Evolutionary conservation across 2,888 invertebrate genomes (phyloP).

Genomic region (Callyntrura sp.): DNA sequence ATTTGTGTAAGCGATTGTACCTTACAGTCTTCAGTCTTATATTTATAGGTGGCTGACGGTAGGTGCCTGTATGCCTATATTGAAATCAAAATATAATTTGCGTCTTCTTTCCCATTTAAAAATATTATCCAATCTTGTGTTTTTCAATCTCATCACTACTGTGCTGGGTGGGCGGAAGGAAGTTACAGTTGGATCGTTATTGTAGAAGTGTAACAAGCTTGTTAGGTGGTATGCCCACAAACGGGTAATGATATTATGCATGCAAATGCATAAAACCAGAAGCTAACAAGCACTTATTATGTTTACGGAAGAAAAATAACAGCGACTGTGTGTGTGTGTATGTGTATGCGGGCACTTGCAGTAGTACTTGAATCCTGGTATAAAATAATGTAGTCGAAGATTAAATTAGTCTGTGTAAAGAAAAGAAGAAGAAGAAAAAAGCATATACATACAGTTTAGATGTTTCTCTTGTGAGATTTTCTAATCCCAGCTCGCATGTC

Average conservation of each 20-base stretch:
- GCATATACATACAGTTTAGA: neutral
- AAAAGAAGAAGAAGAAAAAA: neutral
- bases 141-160: conserved; percentile 45
- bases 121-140: conserved; percentile 20
- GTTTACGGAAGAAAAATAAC: neutral
- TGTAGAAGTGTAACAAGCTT: conserved; percentile 1
- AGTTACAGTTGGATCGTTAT: neutral
- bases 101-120: conserved; percentile 1
- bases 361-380: conserved; percentile 14
- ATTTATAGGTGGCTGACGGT: neutral
- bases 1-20: neutral
- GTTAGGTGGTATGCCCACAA: conserved; percentile 25
- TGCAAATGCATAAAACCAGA: conserved; percentile 34
- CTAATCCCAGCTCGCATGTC: conserved; percentile 32
- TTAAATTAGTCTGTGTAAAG: neutral
- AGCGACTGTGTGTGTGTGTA: neutral
- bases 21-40: neutral
- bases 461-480: conserved; percentile 29
- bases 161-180: neutral
- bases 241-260: conserved; percentile 1
- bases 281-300: conserved; percentile 32
- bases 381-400: conserved; percentile 7
- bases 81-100: conserved; percentile 8
- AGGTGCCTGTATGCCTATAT: neutral
- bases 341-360: too few species aligned